phyloP scores from a whole-genome alignment of 2,113 vertebrate genomes.

The Onychorhynchus coronatus region DNA sequence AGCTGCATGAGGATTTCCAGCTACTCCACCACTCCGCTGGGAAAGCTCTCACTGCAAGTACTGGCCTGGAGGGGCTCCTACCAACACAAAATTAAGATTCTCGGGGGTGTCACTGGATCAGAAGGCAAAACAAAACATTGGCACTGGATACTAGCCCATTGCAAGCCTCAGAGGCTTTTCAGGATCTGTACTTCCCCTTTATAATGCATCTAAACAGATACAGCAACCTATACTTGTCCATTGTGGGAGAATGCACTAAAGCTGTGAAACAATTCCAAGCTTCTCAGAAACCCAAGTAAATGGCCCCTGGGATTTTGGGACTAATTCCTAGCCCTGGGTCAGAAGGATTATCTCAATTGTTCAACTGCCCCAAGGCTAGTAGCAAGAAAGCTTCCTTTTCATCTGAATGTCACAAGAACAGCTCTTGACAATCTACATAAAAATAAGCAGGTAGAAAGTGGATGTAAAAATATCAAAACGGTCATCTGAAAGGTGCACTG shows the following conservation, averaged over 20 bases:
- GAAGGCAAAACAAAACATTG: not conserved
- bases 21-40: not conserved
- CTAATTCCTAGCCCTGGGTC: not conserved
- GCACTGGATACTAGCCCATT: fast-evolving
- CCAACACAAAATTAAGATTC: not conserved
- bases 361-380: not conserved
- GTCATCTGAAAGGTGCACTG: not conserved
- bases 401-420: not conserved
- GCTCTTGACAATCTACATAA: not conserved
- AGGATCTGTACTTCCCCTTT: not conserved
- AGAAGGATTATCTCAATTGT: not conserved
- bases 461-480: not conserved
- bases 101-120: not conserved
- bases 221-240: not conserved
- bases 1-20: not conserved
- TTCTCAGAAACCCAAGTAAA: not conserved
- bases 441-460: not conserved
- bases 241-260: not conserved
- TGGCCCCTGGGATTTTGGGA: not conserved
- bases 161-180: not conserved
- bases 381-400: not conserved
- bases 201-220: not conserved
- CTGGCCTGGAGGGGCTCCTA: not conserved
- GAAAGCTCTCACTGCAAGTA: not conserved
- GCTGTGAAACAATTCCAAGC: not conserved